Conservation (phyloP, 2,888 invertebrate genomes). For the Conchocele bisecta region DNA sequence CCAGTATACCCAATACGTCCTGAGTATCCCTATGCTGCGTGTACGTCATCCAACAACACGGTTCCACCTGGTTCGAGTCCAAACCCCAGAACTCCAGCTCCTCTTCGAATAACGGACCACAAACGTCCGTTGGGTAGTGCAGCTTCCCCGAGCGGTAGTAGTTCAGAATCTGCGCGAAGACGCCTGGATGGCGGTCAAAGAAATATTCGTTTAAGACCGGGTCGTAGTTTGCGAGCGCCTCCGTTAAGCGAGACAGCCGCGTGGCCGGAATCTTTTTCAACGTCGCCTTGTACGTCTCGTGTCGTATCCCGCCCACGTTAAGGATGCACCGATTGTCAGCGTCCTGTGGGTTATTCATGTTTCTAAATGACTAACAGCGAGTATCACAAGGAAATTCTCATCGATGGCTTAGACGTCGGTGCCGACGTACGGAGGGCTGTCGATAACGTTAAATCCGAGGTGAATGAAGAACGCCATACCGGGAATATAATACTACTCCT, state of each 20-base stretch:
- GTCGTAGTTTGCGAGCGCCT: conserved; percentile 99
- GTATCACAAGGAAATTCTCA: no score
- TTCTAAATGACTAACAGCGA: no score
- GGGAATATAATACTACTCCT: no score
- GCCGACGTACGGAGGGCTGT: no score
- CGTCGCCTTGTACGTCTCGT: conserved; percentile 89
- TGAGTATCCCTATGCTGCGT: conserved; percentile 95
- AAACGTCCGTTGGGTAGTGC: conserved; percentile 99
- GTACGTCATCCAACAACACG: conserved; percentile 99
- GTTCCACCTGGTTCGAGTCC: conserved; percentile 99
- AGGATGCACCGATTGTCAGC: conserved; percentile 97
- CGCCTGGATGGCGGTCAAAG: conserved; percentile 97
- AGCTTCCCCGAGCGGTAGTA: conserved; percentile 99
- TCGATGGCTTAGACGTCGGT: no score
- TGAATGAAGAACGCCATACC: no score
- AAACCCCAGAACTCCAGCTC: conserved; percentile 99
- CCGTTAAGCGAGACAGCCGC: conserved; percentile 94
- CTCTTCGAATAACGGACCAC: conserved; percentile 99
- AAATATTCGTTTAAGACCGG: conserved; percentile 99
- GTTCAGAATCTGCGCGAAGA: conserved; percentile 96
- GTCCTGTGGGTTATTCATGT: conserved; percentile 61
- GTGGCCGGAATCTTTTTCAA: conserved; percentile 99
- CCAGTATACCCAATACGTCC: conserved; percentile 98
- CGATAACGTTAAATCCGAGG: no score
- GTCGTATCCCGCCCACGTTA: conserved; percentile 98